phyloP scores from a whole-genome alignment of 2,888 invertebrate genomes.

The Eupithecia vulgata region DNA sequence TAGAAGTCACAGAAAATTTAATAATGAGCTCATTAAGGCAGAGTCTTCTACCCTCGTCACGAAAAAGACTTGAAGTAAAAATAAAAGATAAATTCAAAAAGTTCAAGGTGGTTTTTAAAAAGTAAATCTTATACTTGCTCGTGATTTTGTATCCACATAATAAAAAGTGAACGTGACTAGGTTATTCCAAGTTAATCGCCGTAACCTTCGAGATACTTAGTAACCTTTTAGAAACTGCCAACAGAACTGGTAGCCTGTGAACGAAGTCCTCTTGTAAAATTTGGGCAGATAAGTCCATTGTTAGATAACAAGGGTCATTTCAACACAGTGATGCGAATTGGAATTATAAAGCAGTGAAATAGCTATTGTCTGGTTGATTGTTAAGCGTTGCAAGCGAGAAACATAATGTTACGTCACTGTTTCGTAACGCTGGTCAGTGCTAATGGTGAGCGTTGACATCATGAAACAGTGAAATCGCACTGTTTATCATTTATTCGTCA shows the following conservation, averaged over 20 bases:
- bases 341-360: slow-evolving; percentile 35
- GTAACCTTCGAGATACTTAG: slow-evolving; percentile 33
- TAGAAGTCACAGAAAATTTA: slow-evolving; percentile 14
- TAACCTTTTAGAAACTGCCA: slow-evolving; percentile 8
- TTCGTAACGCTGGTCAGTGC: slow-evolving; percentile 55
- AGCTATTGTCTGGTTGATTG: slow-evolving; percentile 44
- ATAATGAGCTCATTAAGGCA: slow-evolving; percentile 17
- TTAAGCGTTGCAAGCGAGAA: slow-evolving; percentile 46
- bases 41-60: slow-evolving; percentile 5
- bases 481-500: slow-evolving; percentile 50
- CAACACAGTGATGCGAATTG: slow-evolving; percentile 23
- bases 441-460: slow-evolving; percentile 54
- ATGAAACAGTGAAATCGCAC: slow-evolving; percentile 44
- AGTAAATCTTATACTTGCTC: slow-evolving; percentile 7
- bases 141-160: slow-evolving; percentile 22
- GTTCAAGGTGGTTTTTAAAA: slow-evolving; percentile 18
- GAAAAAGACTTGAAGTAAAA: slow-evolving; percentile 17
- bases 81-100: slow-evolving; percentile 19
- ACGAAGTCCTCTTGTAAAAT: slow-evolving; percentile 2
- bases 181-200: slow-evolving; percentile 16
- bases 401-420: slow-evolving; percentile 55
- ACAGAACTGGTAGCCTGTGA: background rate
- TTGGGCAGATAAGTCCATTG: slow-evolving; percentile 14
- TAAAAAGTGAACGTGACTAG: slow-evolving; percentile 40
- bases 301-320: slow-evolving; percentile 19